Conservation (phyloP, 2,797 vertebrate species). For the Fratercula arctica region DNA sequence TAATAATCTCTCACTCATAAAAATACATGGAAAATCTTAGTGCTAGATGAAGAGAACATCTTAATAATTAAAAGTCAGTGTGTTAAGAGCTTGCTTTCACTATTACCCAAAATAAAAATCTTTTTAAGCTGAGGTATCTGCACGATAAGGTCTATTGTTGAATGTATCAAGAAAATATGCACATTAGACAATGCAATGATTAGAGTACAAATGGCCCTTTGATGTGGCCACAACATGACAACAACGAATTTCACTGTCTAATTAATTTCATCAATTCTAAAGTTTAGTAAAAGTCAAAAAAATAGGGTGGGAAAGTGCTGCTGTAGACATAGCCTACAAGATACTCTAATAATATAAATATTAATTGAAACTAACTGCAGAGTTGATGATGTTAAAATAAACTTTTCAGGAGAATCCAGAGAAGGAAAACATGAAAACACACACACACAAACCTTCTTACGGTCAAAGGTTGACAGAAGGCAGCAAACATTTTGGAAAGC, state of each 20-base stretch:
- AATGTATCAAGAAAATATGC: background rate
- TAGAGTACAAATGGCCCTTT: background rate
- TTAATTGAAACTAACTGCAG: background rate
- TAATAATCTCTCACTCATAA: background rate
- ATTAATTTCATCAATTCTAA: background rate
- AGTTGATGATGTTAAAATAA: background rate
- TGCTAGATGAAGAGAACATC: background rate
- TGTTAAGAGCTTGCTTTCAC: background rate
- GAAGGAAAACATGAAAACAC: background rate
- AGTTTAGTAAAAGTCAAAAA: background rate
- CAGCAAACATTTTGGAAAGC: background rate
- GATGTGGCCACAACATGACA: background rate
- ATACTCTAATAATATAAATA: background rate
- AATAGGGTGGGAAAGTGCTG: background rate
- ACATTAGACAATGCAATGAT: background rate
- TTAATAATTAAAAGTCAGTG: background rate
- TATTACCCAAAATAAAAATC: background rate
- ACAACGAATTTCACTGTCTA: background rate
- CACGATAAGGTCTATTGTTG: background rate
- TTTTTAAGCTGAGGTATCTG: background rate
- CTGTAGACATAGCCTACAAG: background rate
- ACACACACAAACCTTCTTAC: fast-evolving
- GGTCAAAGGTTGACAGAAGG: background rate
- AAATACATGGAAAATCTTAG: background rate
- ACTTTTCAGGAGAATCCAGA: background rate